Conservation (phyloP, 2,113 vertebrate genomes). For the Tursiops truncatus region DNA sequence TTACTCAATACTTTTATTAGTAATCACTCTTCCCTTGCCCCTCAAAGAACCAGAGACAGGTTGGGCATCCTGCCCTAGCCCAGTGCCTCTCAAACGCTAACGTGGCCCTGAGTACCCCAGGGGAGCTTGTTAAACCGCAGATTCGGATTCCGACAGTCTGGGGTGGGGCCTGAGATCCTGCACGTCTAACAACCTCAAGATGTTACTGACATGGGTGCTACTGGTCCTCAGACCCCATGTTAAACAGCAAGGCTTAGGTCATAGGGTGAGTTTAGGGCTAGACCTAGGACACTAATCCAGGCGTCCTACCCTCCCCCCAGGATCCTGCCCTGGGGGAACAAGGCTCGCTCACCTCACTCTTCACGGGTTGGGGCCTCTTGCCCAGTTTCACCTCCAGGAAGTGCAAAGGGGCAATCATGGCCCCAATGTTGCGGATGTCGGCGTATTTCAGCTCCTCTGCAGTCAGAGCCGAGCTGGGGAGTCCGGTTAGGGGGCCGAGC, state of each 20-base stretch:
- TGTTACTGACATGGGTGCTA: neutral
- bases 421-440: conserved; percentile 92
- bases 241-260: neutral
- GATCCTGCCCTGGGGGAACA: neutral
- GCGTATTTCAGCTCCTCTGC: conserved; percentile 91
- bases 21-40: neutral
- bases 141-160: neutral
- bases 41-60: neutral
- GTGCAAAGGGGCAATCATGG: conserved; percentile 94
- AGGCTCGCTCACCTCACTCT: conserved; percentile 90
- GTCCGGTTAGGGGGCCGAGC: conserved; percentile 91
- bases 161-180: neutral
- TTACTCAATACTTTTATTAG: neutral
- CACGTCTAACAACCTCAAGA: neutral
- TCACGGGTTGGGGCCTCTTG: conserved; percentile 92
- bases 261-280: accelerated
- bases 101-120: neutral
- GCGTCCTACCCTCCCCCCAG: neutral
- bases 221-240: neutral
- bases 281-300: neutral
- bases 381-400: conserved; percentile 93
- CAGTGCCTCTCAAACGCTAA: neutral
- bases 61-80: neutral
- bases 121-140: neutral
- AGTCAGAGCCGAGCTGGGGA: conserved; percentile 91